Conservation (phyloP, 1,140 invertebrate genomes). For the Andricus grossulariae region DNA sequence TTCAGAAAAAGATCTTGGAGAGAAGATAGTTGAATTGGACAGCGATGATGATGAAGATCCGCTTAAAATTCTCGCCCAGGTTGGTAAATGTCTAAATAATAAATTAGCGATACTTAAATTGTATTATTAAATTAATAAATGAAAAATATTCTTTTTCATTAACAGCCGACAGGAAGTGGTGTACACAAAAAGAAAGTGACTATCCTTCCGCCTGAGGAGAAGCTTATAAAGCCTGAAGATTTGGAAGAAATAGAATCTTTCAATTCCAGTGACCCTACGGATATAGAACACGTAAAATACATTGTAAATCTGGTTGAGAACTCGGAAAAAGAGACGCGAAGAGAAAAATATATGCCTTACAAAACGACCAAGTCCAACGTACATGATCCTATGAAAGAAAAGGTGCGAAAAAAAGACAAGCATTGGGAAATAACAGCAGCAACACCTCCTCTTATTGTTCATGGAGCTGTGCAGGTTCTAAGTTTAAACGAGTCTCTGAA, state of each 20-base stretch:
- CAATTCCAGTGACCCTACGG: slow-evolving; percentile 49
- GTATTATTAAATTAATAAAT: slow-evolving; percentile 28
- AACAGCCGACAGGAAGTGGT: slow-evolving; percentile 73
- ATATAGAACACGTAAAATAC: slow-evolving; percentile 76
- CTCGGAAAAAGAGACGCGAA: slow-evolving; percentile 62
- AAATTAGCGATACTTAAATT: neutral
- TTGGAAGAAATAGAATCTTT: slow-evolving; percentile 77
- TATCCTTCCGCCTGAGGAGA: slow-evolving; percentile 75
- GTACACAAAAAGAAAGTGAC: slow-evolving; percentile 79
- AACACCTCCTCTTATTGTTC: slow-evolving; percentile 77
- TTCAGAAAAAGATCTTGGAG: slow-evolving; percentile 52
- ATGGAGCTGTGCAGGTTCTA: slow-evolving; percentile 77
- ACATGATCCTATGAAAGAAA: slow-evolving; percentile 80
- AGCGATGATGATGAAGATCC: slow-evolving; percentile 83
- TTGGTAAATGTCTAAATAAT: slow-evolving; percentile 40
- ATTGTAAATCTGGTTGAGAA: slow-evolving; percentile 78
- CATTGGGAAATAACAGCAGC: slow-evolving; percentile 84
- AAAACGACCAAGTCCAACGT: slow-evolving; percentile 80
- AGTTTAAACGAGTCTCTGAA: slow-evolving; percentile 78
- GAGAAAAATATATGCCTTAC: slow-evolving; percentile 78
- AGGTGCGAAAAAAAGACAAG: slow-evolving; percentile 77
- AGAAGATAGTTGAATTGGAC: slow-evolving; percentile 74
- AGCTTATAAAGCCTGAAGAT: slow-evolving; percentile 79
- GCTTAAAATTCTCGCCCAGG: slow-evolving; percentile 81
- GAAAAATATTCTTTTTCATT: slow-evolving; percentile 34